Evolutionary conservation across 2,113 vertebrate genomes (phyloP).

Genomic region (Nothocercus julius): DNA sequence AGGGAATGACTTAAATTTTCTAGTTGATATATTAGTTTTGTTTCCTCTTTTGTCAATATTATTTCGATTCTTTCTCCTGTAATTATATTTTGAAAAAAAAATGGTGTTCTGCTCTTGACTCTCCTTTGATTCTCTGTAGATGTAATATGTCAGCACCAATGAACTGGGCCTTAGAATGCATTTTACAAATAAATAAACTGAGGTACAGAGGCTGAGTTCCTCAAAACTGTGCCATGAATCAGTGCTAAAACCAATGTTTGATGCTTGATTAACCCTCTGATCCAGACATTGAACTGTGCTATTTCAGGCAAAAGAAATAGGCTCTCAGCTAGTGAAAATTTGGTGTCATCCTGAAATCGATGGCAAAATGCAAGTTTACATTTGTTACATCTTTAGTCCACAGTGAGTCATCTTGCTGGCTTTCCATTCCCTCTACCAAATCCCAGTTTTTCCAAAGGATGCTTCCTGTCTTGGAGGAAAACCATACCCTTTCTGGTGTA

Average conservation of each 20-base stretch:
- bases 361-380: neutral
- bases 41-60: neutral
- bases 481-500: neutral
- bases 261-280: neutral
- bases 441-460: neutral
- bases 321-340: neutral
- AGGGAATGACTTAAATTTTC: too few species aligned
- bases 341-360: neutral
- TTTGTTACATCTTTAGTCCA: neutral
- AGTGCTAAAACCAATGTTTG: neutral
- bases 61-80: neutral
- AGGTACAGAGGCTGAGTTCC: neutral
- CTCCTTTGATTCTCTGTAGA: neutral
- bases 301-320: neutral
- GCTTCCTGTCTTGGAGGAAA: neutral
- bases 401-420: accelerated
- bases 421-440: neutral
- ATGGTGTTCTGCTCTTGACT: neutral
- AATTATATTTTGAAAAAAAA: neutral
- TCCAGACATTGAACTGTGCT: neutral
- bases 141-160: neutral
- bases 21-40: neutral
- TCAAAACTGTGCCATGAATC: neutral
- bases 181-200: neutral
- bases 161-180: neutral